Evolutionary conservation across 2,888 invertebrate species (phyloP), one percentile per base, ranked within the genome.

Genomic region (Spicauda simplicius): DNA sequence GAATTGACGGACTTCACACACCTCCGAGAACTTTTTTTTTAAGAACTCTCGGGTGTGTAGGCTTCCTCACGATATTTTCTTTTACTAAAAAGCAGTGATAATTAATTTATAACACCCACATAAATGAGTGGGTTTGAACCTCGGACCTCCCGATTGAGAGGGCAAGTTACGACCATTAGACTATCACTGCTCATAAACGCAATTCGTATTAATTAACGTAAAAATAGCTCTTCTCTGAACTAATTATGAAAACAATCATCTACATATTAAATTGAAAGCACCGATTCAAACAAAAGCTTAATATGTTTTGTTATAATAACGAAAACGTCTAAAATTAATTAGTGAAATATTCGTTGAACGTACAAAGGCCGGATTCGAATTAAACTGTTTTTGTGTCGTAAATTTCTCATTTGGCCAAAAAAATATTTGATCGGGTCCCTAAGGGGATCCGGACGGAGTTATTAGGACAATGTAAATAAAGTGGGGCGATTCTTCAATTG

Each of bases 391-490:
- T 58, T 63, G 64, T 57, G 56, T 64, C 53, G 25, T 68, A 68
- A 67, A 56, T 58, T 19, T 64, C 56, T 66, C 57, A 62, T 76
- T 74, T 74, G 64, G 72, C 69, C 68, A 69, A 76, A 77, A 79
- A 82, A 79, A 83, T 82, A 82, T 85, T 86, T 83, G 77, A 74
- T 74, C 72, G 70, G 67, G 71, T 69, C 76, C 76, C 76, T 72
- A 64, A 69, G 73, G 77, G 79, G 75, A 74, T 70, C 45, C 74
- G 72, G 75, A 70, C 67, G 69, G 77, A 77, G 77, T 84, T 87
- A 84, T 86, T 85, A 82, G 81, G 80, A 77, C 77, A 82, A 76
- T 79, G 83, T 82, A 84, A 86, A 88, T 84, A 88, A 77, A 79
- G 78, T 59, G 68, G 72, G 77, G 74, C 72, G 45, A 45, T 45